Conservation (phyloP, 2,888 invertebrate species). For the Sepioteuthis lessoniana region DNA sequence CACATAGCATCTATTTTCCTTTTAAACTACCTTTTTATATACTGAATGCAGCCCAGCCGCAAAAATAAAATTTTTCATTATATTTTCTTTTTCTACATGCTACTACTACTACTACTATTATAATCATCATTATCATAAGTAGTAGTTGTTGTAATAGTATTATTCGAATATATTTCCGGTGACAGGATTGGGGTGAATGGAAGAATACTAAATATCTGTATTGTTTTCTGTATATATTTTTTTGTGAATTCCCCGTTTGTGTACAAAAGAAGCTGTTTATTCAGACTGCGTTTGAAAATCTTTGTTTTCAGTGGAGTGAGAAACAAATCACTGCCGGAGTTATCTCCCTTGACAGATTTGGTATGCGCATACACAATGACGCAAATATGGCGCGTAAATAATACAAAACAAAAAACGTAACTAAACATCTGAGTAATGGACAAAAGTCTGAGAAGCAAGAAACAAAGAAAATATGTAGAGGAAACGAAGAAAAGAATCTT, state of each 20-base stretch:
- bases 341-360: conserved; percentile 23
- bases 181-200: not conserved
- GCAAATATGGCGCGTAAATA: not conserved
- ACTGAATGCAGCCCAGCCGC: too few species aligned
- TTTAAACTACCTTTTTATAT: too few species aligned
- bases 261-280: not conserved
- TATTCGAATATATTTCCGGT: not conserved
- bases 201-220: not conserved
- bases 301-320: not conserved
- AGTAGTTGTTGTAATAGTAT: too few species aligned
- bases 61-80: too few species aligned
- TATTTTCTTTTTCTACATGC: too few species aligned
- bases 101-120: too few species aligned
- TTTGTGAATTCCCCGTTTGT: too few species aligned
- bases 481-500: not conserved
- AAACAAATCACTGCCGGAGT: not conserved
- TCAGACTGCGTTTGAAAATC: not conserved
- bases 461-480: not conserved
- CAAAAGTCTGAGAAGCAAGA: not conserved
- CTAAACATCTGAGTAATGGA: not conserved
- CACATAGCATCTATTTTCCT: too few species aligned
- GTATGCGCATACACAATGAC: not conserved
- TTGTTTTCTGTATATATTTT: not conserved
- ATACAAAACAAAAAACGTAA: not conserved
- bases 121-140: too few species aligned